Percentiles rank a stretch among this genome's conserved stretches.
These are phyloP conservation scores for Cryptoprocta ferox DNA, from an alignment of 2,797 vertebrate species.

Conservation along the genomic window DNA sequence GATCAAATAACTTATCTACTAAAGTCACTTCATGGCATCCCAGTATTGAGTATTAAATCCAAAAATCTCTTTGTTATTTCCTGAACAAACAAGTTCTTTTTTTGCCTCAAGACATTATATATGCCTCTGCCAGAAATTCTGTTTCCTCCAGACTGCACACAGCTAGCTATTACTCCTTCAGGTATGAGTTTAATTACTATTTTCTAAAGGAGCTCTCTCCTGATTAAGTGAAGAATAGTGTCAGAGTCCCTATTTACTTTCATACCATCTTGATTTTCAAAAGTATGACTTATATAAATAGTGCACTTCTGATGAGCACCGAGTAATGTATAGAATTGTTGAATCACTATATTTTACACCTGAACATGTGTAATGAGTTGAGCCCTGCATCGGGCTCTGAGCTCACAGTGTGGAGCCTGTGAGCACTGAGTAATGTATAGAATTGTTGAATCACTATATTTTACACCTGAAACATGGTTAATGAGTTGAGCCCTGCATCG, in stretches of 20 bases:
- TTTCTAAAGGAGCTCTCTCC: slow-evolving; percentile 47
- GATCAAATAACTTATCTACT: neutral
- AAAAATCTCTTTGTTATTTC: slow-evolving; percentile 32
- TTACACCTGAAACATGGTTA: too few species aligned
- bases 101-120: neutral
- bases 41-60: neutral
- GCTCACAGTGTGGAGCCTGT: too few species aligned
- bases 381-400: too few species aligned
- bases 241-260: slow-evolving; percentile 41
- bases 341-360: neutral
- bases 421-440: too few species aligned
- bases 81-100: slow-evolving; percentile 37
- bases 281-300: neutral
- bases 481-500: too few species aligned
- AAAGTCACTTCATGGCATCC: neutral
- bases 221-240: slow-evolving; percentile 45
- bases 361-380: neutral
- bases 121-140: neutral
- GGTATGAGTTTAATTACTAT: slow-evolving; percentile 63
- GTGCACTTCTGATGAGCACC: neutral
- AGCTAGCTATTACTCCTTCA: slow-evolving; percentile 47
- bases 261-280: slow-evolving; percentile 48
- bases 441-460: too few species aligned
- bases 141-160: neutral
- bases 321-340: neutral